Evolutionary conservation across 2,888 invertebrate species (phyloP), one percentile per base, ranked within the genome.

Genomic region (Mesorhabditis belari): DNA sequence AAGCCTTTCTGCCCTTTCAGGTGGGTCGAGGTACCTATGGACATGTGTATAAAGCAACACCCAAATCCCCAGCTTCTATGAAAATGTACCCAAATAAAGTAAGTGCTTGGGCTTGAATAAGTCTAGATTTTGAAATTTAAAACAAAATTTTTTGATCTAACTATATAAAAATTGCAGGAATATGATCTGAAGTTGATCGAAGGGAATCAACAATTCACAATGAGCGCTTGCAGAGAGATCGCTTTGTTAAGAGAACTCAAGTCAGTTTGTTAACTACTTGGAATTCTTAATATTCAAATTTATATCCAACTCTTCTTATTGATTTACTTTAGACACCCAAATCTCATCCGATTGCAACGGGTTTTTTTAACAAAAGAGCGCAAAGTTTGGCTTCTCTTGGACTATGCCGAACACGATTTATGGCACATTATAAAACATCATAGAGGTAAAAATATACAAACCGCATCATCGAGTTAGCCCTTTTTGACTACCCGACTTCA

Each of bases 341-440:
- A 98, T 85, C 93, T 98, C 0, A 96, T 98, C 67, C 92, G 91
- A 76, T 85, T 98, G 52, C 94, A 95, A 75, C 85, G 93, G 76
- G 96, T 98, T 2, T 98, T 98, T 82, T 86, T 98, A 0, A 50
- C 21, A 6, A 50, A 12, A 6, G 23, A 54, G 12, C 17, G n/a
- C 6, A 29, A 95, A 86, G 77, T 77, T 17, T 98, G 93, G 89
- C 85, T 96, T 44, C 84, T 98, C 9, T 94, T 96, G 84, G 96
- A 98, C 82, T 99, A 92, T 85, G 95, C 96, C 0, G 96, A 98
- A 84, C 96, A 98, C 85, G 98, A 98, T 85, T 84, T 98, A 61
- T 99, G 96, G 98, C 96, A 98, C 82, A 98, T 98, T 27, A 98
- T 98, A 55, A 98, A 98, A 84, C 96, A 92, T 82, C 96, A 98